These are phyloP conservation scores for Pterocles burchelli DNA, from an alignment of 2,113 vertebrate genomes.

Conservation along the genomic window DNA sequence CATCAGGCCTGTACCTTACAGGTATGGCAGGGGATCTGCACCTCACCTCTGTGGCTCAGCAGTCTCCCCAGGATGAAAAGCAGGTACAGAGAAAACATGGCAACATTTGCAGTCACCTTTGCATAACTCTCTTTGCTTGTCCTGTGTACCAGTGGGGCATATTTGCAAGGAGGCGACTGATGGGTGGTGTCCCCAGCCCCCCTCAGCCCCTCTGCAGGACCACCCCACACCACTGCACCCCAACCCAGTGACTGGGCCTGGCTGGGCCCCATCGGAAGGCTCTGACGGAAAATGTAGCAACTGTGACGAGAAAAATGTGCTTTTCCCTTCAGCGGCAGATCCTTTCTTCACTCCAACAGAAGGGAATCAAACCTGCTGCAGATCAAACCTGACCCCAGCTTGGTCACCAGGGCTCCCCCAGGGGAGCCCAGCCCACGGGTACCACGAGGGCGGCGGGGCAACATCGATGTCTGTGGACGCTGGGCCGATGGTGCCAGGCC, in stretches of 20 bases:
- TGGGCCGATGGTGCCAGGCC: rapidly evolving
- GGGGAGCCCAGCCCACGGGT: rapidly evolving
- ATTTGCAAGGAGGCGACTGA: background rate
- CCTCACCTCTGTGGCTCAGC: background rate
- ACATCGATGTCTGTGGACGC: rapidly evolving
- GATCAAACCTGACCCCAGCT: no score
- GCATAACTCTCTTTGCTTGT: background rate
- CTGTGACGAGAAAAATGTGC: rapidly evolving
- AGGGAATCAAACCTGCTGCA: background rate
- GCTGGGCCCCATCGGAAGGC: rapidly evolving
- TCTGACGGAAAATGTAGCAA: background rate
- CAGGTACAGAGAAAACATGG: background rate
- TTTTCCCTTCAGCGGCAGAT: background rate
- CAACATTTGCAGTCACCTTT: background rate
- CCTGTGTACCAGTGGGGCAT: background rate
- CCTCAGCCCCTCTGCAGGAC: background rate
- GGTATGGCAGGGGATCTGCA: no score
- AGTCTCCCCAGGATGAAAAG: background rate
- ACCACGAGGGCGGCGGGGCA: rapidly evolving
- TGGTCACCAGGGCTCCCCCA: rapidly evolving
- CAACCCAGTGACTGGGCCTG: rapidly evolving
- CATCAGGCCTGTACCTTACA: rapidly evolving
- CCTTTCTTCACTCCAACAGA: rapidly evolving
- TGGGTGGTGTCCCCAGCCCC: rapidly evolving
- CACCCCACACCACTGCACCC: rapidly evolving